A percentile compares a stretch with the other conserved stretches of the same genome.
These are phyloP conservation scores for Pseudochromis fuscus DNA, from an alignment of 2,797 vertebrate species.

Conservation along the genomic window DNA sequence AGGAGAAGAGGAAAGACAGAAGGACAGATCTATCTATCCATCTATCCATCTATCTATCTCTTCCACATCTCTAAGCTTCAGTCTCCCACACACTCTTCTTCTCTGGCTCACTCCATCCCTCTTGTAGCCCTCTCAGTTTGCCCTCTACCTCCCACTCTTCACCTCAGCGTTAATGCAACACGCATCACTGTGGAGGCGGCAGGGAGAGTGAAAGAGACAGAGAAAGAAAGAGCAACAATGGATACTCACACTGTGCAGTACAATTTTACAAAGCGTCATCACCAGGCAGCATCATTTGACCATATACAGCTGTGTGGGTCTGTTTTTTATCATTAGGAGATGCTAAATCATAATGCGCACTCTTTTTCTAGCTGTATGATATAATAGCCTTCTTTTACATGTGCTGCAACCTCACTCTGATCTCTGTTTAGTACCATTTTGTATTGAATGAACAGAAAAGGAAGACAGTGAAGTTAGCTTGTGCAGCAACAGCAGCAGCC, in stretches of 20 bases:
- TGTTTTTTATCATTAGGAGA: constrained; percentile 4
- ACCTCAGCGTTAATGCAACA: constrained; percentile 80
- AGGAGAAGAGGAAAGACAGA: constrained; percentile 23
- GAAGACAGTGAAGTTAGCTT: constrained; percentile 6
- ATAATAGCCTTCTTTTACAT: constrained; percentile 5
- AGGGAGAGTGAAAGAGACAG: constrained; percentile 49
- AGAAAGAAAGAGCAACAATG: constrained; percentile 60
- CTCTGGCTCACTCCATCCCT: constrained; percentile 71
- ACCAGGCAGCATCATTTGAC: constrained; percentile 46
- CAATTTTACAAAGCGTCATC: constrained; percentile 50
- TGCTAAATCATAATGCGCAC: background rate
- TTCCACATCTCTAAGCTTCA: constrained; percentile 44
- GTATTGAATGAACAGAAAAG: constrained; percentile 18
- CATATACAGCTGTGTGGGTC: constrained; percentile 9
- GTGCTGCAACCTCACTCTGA: background rate
- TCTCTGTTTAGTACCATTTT: background rate
- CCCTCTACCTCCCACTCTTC: constrained; percentile 83
- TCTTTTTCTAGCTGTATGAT: constrained; percentile 10
- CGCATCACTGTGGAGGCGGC: constrained; percentile 75
- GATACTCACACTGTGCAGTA: constrained; percentile 54
- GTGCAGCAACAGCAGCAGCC: constrained; percentile 13
- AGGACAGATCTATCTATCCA: constrained; percentile 26
- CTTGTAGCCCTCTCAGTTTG: constrained; percentile 77
- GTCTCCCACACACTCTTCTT: constrained; percentile 74
- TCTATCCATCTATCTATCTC: constrained; percentile 51